These are phyloP conservation scores for Drosophila acutilabella DNA, from an alignment of 2,888 invertebrate species.

Conservation along the genomic window DNA sequence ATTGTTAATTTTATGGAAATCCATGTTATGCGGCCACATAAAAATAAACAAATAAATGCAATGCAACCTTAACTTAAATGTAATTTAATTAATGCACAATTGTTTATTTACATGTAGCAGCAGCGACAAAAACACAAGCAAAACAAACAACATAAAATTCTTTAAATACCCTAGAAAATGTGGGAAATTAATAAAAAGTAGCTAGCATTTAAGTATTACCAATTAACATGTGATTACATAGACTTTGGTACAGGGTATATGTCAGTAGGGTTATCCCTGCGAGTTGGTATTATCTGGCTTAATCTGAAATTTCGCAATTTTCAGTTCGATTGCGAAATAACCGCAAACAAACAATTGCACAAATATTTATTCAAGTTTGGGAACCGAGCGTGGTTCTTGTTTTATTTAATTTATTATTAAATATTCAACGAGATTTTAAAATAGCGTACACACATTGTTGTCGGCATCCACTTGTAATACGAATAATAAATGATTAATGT, in stretches of 20 bases:
- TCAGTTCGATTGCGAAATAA: conserved; percentile 50
- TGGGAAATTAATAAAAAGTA: neutral
- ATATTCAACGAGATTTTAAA: conserved; percentile 48
- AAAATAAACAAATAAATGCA: conserved; percentile 34
- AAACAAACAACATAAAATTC: conserved; percentile 1
- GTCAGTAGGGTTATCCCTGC: neutral
- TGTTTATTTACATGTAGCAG: conserved; percentile 25
- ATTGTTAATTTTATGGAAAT: conserved; percentile 46
- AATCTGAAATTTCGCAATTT: conserved; percentile 20
- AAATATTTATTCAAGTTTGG: conserved; percentile 65
- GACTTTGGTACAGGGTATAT: neutral
- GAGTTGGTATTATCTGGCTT: neutral
- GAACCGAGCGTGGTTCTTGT: conserved; percentile 30
- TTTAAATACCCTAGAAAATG: neutral
- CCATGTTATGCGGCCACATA: conserved; percentile 26
- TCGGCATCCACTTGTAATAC: conserved; percentile 38
- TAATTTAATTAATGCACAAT: conserved; percentile 47
- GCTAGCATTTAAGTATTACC: neutral
- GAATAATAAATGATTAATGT: conserved; percentile 66
- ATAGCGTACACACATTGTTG: conserved; percentile 13
- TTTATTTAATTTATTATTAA: conserved; percentile 60
- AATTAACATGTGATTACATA: neutral
- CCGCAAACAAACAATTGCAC: conserved; percentile 59
- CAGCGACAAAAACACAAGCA: conserved; percentile 3
- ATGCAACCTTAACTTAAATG: conserved; percentile 20